Base-by-base conservation (phyloP, 2,888 invertebrate genomes). In the Amphipoea lucens region DNA sequence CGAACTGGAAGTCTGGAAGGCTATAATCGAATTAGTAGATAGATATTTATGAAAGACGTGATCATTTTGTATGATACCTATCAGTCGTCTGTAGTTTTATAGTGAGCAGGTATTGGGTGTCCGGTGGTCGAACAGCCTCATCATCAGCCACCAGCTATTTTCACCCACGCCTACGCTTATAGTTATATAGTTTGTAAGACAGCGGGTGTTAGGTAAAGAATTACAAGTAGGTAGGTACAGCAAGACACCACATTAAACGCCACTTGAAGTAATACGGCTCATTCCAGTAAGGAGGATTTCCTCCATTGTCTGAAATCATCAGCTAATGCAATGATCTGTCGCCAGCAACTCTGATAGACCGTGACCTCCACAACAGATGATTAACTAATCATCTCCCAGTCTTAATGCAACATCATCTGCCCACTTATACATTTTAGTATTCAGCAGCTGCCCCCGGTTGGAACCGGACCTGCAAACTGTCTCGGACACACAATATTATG, bases 271-370 rank as follows among this genome's bases (percentile, higher is more conserved):
- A 89, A 89, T 88, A 84, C 82, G 20, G 67, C 79, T 87, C 79
- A 87, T 93, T 93, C 85, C 85, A 83, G 91, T 94, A 93, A 95
- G 83, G 57, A 94, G 95, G 95, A 95, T 93, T 90, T 95, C 95
- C 95, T 93, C 85, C 78, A 91, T 91, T 87, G 82, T 81, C 66
- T 71, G 78, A 84, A 87, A 88, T 85, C 84, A 82, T 83, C 82
- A 78, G 78, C 80, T 87, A 82, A 84, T 82, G 84, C 75, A 67
- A 84, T 86, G 76, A 79, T 73, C 87, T 80, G 82, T 84, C 80
- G 75, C 45, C 81, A 81, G 81, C 78, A 84, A 74, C 79, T 74
- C 67, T 74, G 84, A 78, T 81, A 80, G 76, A 12, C 74, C 73
- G 72, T 79, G 87, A 87, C 89, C 90, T 90, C 73, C 79, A 51